Evolutionary conservation across 1,140 invertebrate genomes (phyloP).

Genomic region (Macrobrachium nipponense): DNA sequence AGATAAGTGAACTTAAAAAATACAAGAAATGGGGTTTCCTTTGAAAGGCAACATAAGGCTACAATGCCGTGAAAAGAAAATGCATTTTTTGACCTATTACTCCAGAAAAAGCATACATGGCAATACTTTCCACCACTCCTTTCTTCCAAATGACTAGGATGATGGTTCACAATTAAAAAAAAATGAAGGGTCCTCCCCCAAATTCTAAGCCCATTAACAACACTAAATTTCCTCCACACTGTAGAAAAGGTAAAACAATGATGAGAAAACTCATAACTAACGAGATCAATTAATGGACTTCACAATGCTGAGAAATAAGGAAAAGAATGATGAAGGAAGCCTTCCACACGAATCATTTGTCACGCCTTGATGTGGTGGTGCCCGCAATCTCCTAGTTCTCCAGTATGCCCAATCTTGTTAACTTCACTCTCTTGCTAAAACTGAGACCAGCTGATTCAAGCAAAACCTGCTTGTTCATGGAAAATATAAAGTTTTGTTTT

Average conservation of each 20-base stretch:
- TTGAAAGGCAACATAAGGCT: too few species aligned
- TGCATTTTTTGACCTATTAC: background rate
- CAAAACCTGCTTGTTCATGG: slow-evolving; percentile 20
- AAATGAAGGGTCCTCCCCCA: slow-evolving; percentile 16
- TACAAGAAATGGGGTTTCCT: too few species aligned
- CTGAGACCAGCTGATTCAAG: slow-evolving; percentile 27
- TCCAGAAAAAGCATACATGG: background rate
- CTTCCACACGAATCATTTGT: too few species aligned
- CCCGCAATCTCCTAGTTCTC: slow-evolving; percentile 38
- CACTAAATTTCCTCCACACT: slow-evolving; percentile 21
- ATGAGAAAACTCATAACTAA: slow-evolving; percentile 1
- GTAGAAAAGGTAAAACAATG: slow-evolving; percentile 9
- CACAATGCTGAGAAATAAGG: slow-evolving; percentile 11
- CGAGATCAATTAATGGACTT: slow-evolving; percentile 38
- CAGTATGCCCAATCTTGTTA: slow-evolving; percentile 35
- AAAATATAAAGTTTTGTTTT: slow-evolving; percentile 16
- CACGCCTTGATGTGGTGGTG: background rate
- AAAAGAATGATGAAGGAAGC: background rate
- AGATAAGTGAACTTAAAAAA: too few species aligned
- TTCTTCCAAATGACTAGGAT: slow-evolving; percentile 50
- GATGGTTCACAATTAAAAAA: slow-evolving; percentile 32
- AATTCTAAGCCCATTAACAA: slow-evolving; percentile 24
- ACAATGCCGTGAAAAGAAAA: too few species aligned
- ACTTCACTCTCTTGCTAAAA: slow-evolving; percentile 18
- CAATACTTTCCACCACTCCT: background rate